Conservation (phyloP, 1,140 invertebrate genomes). For the Teleopsis dalmanni region DNA sequence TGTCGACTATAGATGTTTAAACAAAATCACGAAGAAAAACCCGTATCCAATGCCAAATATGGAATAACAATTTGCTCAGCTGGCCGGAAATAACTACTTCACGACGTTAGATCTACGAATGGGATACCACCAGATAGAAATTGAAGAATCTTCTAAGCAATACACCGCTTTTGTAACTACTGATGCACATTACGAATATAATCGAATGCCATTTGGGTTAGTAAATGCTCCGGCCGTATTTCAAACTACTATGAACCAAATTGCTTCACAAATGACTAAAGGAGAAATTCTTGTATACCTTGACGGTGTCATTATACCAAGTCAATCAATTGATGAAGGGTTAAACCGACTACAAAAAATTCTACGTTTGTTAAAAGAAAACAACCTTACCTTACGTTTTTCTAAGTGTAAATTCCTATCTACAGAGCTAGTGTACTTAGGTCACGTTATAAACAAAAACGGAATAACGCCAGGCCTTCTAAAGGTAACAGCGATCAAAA, state of each 20-base stretch:
- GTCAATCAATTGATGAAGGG: constrained; percentile 15
- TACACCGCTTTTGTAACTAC: constrained; percentile 45
- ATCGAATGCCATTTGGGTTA: constrained; percentile 26
- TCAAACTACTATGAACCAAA: constrained; percentile 38
- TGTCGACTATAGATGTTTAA: constrained; percentile 26
- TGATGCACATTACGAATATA: constrained; percentile 24
- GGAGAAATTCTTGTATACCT: constrained; percentile 18
- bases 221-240: constrained; percentile 38
- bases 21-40: constrained; percentile 42
- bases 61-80: constrained; percentile 39
- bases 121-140: constrained; percentile 48
- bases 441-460: constrained; percentile 17
- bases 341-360: constrained; percentile 5
- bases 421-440: constrained; percentile 2
- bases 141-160: constrained; percentile 27
- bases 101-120: constrained; percentile 41
- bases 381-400: constrained; percentile 1
- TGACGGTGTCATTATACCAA: constrained; percentile 13
- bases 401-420: constrained; percentile 10
- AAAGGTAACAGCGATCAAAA: neutral
- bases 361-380: neutral
- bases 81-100: constrained; percentile 42
- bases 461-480: constrained; percentile 2
- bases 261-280: neutral
- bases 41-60: constrained; percentile 48